Evolutionary conservation across 2,113 vertebrate genomes (phyloP).

Genomic region (Oncorhynchus mykiss): DNA sequence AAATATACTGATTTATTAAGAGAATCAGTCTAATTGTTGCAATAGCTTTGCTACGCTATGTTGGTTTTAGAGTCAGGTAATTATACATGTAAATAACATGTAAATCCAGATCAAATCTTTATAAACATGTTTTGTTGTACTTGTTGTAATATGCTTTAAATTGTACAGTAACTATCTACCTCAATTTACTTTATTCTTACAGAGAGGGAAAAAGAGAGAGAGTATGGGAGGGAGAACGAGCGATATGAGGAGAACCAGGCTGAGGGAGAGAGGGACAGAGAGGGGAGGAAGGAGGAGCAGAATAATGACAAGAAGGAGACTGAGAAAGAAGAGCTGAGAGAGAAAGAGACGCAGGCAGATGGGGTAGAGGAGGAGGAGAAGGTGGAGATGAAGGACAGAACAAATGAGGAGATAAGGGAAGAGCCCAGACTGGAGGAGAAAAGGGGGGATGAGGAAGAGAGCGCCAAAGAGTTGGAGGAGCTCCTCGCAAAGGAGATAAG

Average conservation of each 20-base stretch:
- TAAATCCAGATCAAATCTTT: too few relatives aligned
- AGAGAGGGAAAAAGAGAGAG: constrained; percentile 62
- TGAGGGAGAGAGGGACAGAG: constrained; percentile 47
- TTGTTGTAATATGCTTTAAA: not conserved
- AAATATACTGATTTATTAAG: not conserved
- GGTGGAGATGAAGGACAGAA: constrained; percentile 28
- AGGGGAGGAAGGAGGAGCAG: constrained; percentile 33
- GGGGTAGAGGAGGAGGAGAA: constrained; percentile 17
- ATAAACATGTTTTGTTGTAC: too few relatives aligned
- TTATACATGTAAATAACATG: too few relatives aligned
- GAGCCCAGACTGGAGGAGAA: constrained; percentile 45
- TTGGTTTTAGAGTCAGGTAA: too few relatives aligned
- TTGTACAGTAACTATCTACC: not conserved
- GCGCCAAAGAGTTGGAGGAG: constrained; percentile 60
- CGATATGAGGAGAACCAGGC: constrained; percentile 45
- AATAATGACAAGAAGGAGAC: constrained; percentile 24
- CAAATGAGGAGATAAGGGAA: constrained; percentile 42
- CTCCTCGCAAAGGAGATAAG: constrained; percentile 60
- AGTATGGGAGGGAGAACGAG: constrained; percentile 30
- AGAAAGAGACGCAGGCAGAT: constrained; percentile 23
- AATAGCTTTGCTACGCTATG: too few relatives aligned
- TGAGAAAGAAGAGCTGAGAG: constrained; percentile 23
- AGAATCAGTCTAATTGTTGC: too few relatives aligned
- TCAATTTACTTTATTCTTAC: constrained; percentile 13
- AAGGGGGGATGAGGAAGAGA: constrained; percentile 46